These are phyloP conservation scores for Microvelia longipes DNA, from an alignment of 1,140 invertebrate genomes.

Conservation along the genomic window DNA sequence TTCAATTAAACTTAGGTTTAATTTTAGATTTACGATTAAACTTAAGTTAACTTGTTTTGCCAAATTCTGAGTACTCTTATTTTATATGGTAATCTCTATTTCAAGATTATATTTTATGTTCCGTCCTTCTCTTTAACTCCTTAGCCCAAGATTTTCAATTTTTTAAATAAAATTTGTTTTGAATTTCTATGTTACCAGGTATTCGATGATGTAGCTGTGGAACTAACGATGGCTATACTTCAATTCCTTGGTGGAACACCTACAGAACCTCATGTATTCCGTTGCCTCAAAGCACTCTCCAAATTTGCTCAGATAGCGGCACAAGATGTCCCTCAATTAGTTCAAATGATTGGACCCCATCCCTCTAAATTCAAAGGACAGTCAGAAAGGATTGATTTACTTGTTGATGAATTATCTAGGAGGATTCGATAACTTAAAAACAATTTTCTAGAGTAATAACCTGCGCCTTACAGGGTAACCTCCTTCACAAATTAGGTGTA, in stretches of 20 bases:
- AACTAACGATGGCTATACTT: conserved; percentile 78
- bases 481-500: too few species aligned
- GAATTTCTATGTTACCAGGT: too few species aligned
- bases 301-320: conserved; percentile 62
- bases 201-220: conserved; percentile 84
- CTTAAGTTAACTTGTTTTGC: too few species aligned
- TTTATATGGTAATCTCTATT: too few species aligned
- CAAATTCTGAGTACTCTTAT: too few species aligned
- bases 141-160: too few species aligned
- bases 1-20: too few species aligned
- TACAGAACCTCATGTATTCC: conserved; percentile 59
- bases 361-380: conserved; percentile 64
- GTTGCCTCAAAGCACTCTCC: conserved; percentile 59
- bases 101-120: too few species aligned
- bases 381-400: conserved; percentile 60
- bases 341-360: conserved; percentile 84
- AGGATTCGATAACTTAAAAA: conserved; percentile 13
- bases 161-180: too few species aligned
- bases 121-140: too few species aligned
- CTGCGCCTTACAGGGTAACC: too few species aligned
- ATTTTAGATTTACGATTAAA: too few species aligned
- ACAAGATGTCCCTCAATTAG: conserved; percentile 70
- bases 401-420: conserved; percentile 35
- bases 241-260: conserved; percentile 71
- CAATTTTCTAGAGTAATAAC: neutral